Evolutionary conservation across 2,888 invertebrate genomes (phyloP).

Genomic region (Acleris emargana): DNA sequence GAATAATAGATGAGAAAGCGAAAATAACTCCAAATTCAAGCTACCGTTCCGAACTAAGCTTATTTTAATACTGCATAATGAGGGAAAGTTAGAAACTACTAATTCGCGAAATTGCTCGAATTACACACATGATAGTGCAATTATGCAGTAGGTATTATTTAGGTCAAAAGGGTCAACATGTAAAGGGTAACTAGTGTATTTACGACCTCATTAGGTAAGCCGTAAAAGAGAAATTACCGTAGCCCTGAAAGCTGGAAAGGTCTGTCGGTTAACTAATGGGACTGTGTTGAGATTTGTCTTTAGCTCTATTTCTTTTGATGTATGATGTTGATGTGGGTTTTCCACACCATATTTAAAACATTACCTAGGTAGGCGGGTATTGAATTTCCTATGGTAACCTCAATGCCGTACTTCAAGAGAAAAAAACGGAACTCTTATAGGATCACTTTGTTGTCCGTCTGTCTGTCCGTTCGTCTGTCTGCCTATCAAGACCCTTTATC

Average conservation of each 20-base stretch:
- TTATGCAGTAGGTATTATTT: slow-evolving; percentile 53
- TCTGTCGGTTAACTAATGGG: slow-evolving; percentile 2
- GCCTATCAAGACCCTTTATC: no score
- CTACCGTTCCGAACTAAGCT: background rate
- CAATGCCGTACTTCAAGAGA: no score
- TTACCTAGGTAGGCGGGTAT: no score
- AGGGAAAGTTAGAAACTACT: slow-evolving; percentile 40
- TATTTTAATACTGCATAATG: slow-evolving; percentile 3
- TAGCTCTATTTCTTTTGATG: no score
- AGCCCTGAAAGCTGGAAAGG: slow-evolving; percentile 21
- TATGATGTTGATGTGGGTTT: background rate
- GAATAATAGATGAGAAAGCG: slow-evolving; percentile 7
- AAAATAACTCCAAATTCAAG: background rate
- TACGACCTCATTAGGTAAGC: slow-evolving; percentile 30
- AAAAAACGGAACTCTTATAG: no score
- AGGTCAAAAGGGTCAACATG: slow-evolving; percentile 47
- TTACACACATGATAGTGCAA: slow-evolving; percentile 45
- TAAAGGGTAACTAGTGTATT: slow-evolving; percentile 32
- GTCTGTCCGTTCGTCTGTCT: no score
- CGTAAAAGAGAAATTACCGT: slow-evolving; percentile 19
- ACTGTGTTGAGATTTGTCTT: no score
- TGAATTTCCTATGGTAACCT: no score
- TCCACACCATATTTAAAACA: background rate
- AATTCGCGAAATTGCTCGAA: slow-evolving; percentile 49
- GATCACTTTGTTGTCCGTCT: no score